These are phyloP conservation scores for Paracentrotus lividus DNA, from an alignment of 53 echinoderm and acorn worm genomes.

Conservation along the genomic window DNA sequence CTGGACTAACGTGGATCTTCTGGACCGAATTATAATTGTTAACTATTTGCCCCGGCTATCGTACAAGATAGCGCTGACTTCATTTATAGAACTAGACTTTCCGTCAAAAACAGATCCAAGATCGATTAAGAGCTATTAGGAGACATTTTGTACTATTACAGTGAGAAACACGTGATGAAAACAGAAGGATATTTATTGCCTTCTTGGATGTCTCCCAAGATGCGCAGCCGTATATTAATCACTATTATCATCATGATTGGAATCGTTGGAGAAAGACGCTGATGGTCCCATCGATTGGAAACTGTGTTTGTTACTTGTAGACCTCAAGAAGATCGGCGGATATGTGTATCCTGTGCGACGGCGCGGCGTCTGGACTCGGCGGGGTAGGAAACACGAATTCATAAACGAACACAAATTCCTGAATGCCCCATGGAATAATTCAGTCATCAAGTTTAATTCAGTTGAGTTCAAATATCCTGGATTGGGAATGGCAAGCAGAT, in stretches of 20 bases:
- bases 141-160: background rate
- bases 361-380: conserved; percentile 15
- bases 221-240: conserved; percentile 12
- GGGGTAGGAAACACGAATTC: conserved; percentile 43
- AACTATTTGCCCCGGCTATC: background rate
- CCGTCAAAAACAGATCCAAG: conserved; percentile 28
- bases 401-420: conserved; percentile 26
- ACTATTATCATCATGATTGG: conserved; percentile 41
- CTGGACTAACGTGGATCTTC: conserved; percentile 38
- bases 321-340: conserved; percentile 36
- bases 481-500: background rate
- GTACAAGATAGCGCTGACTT: background rate
- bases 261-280: background rate
- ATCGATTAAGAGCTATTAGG: conserved; percentile 29
- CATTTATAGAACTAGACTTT: conserved; percentile 24
- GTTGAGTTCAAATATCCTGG: conserved; percentile 19
- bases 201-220: conserved; percentile 29
- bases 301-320: conserved; percentile 14
- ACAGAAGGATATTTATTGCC: conserved; percentile 4
- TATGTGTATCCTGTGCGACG: background rate
- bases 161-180: conserved; percentile 29
- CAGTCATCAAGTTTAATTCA: conserved; percentile 49
- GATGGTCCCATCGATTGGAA: conserved; percentile 1
- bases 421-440: conserved; percentile 41
- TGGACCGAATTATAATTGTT: conserved; percentile 20